Conservation (phyloP, 1,140 invertebrate genomes). For the Hyles vespertilio region DNA sequence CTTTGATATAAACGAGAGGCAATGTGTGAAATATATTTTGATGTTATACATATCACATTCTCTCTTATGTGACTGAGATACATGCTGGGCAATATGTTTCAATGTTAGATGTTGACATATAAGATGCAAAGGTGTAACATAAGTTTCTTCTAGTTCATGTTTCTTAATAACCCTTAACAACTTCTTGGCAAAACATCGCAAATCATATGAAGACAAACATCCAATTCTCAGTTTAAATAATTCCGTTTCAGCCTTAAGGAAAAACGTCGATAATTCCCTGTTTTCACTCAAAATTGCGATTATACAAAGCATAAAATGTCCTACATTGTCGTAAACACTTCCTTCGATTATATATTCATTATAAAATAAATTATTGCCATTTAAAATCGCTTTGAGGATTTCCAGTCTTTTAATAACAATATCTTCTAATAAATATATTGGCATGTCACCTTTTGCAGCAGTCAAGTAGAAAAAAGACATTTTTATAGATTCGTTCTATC, state of each 20-base stretch:
- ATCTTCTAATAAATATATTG: slow-evolving; percentile 46
- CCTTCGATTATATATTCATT: slow-evolving; percentile 78
- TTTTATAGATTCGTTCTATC: background rate
- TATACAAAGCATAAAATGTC: slow-evolving; percentile 77
- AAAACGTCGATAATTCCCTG: slow-evolving; percentile 37
- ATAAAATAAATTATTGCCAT: slow-evolving; percentile 41
- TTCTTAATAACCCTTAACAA: slow-evolving; percentile 50
- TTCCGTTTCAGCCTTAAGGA: slow-evolving; percentile 43
- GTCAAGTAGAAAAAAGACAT: slow-evolving; percentile 59
- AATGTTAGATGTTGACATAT: slow-evolving; percentile 51
- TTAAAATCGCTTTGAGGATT: slow-evolving; percentile 41
- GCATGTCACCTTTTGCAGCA: slow-evolving; percentile 49
- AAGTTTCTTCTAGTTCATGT: slow-evolving; percentile 23
- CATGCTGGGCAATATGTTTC: slow-evolving; percentile 50
- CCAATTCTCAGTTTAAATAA: slow-evolving; percentile 49
- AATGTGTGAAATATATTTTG: slow-evolving; percentile 71
- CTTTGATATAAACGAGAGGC: slow-evolving; percentile 70
- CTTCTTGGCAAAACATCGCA: slow-evolving; percentile 60
- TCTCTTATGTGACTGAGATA: slow-evolving; percentile 35
- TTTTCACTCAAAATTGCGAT: slow-evolving; percentile 39
- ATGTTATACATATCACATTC: slow-evolving; percentile 44
- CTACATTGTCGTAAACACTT: slow-evolving; percentile 75
- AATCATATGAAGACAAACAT: slow-evolving; percentile 43
- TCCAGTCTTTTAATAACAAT: slow-evolving; percentile 42
- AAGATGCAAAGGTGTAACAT: slow-evolving; percentile 34